A percentile compares a stretch with the other conserved stretches of the same genome.
phyloP scores from a whole-genome alignment of 2,888 invertebrate species.

The Schizaphis graminum region DNA sequence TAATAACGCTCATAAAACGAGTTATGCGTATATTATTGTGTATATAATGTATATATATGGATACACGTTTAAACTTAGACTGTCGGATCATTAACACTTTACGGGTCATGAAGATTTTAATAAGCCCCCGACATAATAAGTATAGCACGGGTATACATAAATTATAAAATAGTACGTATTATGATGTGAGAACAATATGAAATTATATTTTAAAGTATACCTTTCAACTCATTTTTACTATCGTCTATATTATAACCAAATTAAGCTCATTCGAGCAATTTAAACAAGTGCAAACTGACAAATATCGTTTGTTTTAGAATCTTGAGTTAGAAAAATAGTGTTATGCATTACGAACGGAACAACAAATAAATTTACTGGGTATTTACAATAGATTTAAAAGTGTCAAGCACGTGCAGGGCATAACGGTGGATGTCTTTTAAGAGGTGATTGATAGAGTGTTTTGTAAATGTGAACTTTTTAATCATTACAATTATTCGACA shows the following conservation, averaged over 20 bases:
- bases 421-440: not conserved
- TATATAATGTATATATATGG: not conserved
- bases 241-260: not conserved
- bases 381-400: not conserved
- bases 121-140: not conserved
- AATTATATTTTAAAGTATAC: not conserved
- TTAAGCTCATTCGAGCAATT: not conserved
- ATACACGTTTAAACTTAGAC: not conserved
- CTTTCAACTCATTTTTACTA: not conserved
- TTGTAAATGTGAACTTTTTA: too few species aligned
- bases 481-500: not conserved
- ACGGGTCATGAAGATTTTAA: slow-evolving; percentile 11
- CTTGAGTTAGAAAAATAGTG: not conserved
- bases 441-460: too few species aligned
- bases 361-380: not conserved
- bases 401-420: not conserved
- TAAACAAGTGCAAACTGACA: not conserved
- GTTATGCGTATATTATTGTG: not conserved
- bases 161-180: not conserved
- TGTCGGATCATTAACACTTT: slow-evolving; percentile 20
- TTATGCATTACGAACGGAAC: not conserved
- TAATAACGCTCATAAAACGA: not conserved
- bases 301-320: not conserved
- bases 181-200: not conserved
- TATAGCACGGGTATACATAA: not conserved